Evolutionary conservation across 2,797 vertebrate genomes (phyloP).

Genomic region (Xenops minutus): DNA sequence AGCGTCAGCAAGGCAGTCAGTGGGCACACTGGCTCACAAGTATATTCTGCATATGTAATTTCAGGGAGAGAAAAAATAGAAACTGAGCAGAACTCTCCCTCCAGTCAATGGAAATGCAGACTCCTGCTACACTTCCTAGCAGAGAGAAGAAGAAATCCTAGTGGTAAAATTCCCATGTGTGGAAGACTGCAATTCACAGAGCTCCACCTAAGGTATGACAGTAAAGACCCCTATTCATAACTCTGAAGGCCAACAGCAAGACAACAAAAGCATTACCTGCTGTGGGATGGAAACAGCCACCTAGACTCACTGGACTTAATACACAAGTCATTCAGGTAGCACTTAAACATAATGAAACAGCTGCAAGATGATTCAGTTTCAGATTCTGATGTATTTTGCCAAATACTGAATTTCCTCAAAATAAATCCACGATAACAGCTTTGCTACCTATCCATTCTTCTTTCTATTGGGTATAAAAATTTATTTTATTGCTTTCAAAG

Average conservation of each 20-base stretch:
- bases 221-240: background rate
- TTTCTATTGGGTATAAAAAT: background rate
- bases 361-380: background rate
- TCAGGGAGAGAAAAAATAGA: background rate
- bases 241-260: background rate
- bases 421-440: background rate
- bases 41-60: background rate
- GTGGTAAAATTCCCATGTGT: background rate
- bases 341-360: background rate
- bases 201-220: background rate
- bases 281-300: background rate
- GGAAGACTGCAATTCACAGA: background rate
- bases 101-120: background rate
- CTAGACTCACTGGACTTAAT: background rate
- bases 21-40: background rate
- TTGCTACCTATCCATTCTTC: background rate
- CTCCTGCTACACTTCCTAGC: background rate
- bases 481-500: background rate
- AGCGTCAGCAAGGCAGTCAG: background rate
- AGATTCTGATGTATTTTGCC: background rate
- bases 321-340: background rate
- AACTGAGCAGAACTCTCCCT: background rate
- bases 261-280: background rate
- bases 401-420: background rate
- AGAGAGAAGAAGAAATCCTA: background rate